Conservation (phyloP, 2,888 invertebrate species). For the Pinctada fucata region DNA sequence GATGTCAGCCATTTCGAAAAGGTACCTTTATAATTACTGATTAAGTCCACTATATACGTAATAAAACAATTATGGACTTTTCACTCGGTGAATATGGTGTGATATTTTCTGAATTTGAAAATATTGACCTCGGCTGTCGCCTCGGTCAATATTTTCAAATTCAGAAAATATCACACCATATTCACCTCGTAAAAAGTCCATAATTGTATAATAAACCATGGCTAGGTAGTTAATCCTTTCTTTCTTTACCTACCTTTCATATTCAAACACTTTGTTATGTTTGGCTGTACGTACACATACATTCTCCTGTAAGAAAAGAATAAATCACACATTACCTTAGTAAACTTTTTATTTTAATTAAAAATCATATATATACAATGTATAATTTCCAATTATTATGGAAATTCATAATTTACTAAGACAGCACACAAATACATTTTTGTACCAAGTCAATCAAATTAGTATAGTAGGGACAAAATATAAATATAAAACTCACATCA, state of each 20-base stretch:
- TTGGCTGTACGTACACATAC: conserved; percentile 66
- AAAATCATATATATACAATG: neutral
- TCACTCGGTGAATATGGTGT: too few species aligned
- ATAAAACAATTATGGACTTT: too few species aligned
- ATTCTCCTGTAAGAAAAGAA: conserved; percentile 62
- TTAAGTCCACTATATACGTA: too few species aligned
- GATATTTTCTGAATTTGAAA: too few species aligned
- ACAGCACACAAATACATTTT: neutral
- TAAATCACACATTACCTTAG: neutral
- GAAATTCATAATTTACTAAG: neutral
- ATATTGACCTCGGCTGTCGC: too few species aligned
- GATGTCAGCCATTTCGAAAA: too few species aligned
- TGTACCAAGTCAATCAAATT: neutral
- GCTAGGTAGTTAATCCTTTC: too few species aligned
- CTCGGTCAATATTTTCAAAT: too few species aligned
- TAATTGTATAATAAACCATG: too few species aligned
- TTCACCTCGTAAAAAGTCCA: too few species aligned
- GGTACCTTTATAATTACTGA: too few species aligned
- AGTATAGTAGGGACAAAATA: neutral
- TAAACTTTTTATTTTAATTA: neutral
- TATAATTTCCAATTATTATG: neutral
- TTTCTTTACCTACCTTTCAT: conserved; percentile 61
- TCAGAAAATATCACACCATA: too few species aligned
- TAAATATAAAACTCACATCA: conserved; percentile 62
- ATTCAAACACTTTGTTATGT: conserved; percentile 72